phyloP scores from a whole-genome alignment of 1,140 invertebrate genomes.

The Rhagoletis zephyria region DNA sequence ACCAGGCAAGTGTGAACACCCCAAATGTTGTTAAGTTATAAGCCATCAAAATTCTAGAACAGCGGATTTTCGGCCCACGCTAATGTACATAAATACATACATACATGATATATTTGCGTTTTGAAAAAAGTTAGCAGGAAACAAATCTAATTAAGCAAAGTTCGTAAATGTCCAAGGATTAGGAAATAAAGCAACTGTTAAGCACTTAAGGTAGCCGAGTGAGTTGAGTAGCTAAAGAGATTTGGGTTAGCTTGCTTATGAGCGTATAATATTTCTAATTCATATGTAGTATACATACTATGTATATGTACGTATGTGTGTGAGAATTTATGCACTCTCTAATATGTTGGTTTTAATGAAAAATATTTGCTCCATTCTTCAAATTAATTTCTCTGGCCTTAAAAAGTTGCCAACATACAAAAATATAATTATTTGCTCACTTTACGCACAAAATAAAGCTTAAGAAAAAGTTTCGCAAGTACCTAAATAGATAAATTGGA shows the following conservation, averaged over 20 bases:
- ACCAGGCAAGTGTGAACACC: too few relatives aligned
- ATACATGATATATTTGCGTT: not conserved
- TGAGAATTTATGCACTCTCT: not conserved
- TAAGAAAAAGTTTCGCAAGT: too few relatives aligned
- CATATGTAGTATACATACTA: not conserved
- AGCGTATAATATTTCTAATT: not conserved
- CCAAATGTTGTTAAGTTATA: too few relatives aligned
- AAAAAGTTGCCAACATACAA: too few relatives aligned
- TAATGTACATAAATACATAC: too few relatives aligned
- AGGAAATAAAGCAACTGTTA: constrained; percentile 8
- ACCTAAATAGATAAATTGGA: too few relatives aligned
- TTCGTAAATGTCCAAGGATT: not conserved
- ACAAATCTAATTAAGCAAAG: constrained; percentile 42
- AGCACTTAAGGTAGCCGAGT: constrained; percentile 12
- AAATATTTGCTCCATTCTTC: not conserved
- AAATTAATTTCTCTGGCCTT: too few relatives aligned
- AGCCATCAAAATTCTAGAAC: too few relatives aligned
- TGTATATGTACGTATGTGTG: not conserved
- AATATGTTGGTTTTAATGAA: not conserved
- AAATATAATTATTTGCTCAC: too few relatives aligned
- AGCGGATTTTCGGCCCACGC: too few relatives aligned
- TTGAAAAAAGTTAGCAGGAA: not conserved
- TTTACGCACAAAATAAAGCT: too few relatives aligned
- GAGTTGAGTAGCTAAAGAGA: constrained; percentile 12
- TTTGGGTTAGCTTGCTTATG: not conserved